Evolutionary conservation across 1,140 invertebrate genomes (phyloP).

Genomic region (Zaprionus ornatus): DNA sequence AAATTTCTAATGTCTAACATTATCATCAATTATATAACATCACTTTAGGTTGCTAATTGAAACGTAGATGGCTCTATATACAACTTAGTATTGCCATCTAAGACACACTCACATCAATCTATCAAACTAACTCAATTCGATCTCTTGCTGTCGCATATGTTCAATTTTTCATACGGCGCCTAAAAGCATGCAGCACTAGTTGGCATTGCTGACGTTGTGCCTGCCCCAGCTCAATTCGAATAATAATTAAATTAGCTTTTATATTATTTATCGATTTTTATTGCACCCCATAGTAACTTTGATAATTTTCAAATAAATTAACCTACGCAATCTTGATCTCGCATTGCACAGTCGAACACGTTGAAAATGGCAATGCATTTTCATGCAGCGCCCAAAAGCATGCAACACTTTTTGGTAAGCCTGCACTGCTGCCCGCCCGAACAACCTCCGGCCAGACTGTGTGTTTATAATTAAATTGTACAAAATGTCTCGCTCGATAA

Average conservation of each 20-base stretch:
- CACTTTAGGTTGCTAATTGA: too few species aligned
- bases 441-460: background rate
- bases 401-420: conserved; percentile 1
- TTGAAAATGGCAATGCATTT: background rate
- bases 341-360: too few species aligned
- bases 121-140: too few species aligned
- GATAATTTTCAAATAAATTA: background rate
- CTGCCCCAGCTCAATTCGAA: background rate
- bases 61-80: too few species aligned
- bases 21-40: too few species aligned
- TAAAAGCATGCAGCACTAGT: background rate
- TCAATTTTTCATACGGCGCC: background rate
- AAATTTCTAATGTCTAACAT: too few species aligned
- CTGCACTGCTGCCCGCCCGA: background rate
- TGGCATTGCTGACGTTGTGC: background rate
- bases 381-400: conserved; percentile 4
- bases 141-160: too few species aligned
- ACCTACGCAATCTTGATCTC: too few species aligned
- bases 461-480: background rate
- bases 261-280: background rate
- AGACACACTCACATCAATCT: too few species aligned
- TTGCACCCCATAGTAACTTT: background rate
- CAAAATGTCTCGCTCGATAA: background rate
- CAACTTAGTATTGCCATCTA: too few species aligned
- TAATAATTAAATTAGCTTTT: background rate